A percentile compares a stretch with the other conserved stretches of the same genome.
phyloP scores from a whole-genome alignment of 2,888 invertebrate genomes.

The Chrysomela aeneicollis region DNA sequence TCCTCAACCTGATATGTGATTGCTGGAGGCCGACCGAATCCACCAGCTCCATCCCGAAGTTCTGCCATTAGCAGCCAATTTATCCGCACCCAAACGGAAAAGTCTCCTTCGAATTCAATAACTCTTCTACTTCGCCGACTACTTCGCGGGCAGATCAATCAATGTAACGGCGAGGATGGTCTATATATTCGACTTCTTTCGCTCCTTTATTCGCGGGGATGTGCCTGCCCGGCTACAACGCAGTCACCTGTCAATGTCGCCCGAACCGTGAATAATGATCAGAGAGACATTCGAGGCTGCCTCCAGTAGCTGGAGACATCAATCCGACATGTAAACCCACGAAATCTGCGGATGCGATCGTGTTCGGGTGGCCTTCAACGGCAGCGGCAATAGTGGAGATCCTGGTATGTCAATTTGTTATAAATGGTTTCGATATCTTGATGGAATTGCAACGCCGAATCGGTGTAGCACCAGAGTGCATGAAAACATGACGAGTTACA shows the following conservation, averaged over 20 bases:
- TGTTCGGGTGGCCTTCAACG: not conserved
- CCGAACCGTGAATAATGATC: conserved; percentile 31
- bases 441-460: too few relatives aligned
- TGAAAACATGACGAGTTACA: too few relatives aligned
- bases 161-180: conserved; percentile 15
- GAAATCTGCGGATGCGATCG: not conserved
- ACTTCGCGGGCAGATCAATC: conserved; percentile 15
- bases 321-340: conserved; percentile 33
- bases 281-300: conserved; percentile 36
- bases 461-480: too few relatives aligned
- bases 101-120: not conserved
- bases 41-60: too few relatives aligned
- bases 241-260: conserved; percentile 31
- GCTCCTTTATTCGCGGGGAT: too few relatives aligned
- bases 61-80: conserved; percentile 1
- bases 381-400: not conserved
- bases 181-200: conserved; percentile 30
- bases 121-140: not conserved
- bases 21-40: too few relatives aligned
- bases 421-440: not conserved
- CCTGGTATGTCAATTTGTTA: not conserved
- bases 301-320: conserved; percentile 34
- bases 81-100: not conserved
- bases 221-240: conserved; percentile 30
- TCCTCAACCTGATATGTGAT: too few relatives aligned